Conservation (phyloP, 2,888 invertebrate genomes). For the Cartodere bifasciata region DNA sequence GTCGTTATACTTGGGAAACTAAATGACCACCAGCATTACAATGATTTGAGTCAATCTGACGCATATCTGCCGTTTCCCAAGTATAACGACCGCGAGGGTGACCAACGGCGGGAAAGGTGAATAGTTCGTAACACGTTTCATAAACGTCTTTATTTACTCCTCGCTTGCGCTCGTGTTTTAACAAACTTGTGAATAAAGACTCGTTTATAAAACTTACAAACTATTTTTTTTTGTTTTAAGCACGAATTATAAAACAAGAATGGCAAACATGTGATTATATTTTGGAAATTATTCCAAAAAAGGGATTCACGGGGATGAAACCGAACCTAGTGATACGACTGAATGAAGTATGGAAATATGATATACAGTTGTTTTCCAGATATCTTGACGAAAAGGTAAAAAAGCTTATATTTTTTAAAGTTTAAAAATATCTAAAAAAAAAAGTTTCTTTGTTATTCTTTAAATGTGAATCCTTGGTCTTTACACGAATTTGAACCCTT, state of each 20-base stretch:
- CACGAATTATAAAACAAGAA: conserved; percentile 47
- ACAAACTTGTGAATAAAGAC: no score
- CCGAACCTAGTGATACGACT: conserved; percentile 33
- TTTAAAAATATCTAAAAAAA: conserved; percentile 1
- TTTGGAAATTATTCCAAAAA: conserved; percentile 45
- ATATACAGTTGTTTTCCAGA: conserved; percentile 47
- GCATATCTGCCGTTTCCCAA: no score
- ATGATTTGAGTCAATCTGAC: no score
- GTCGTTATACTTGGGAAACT: no score
- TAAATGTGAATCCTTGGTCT: no score
- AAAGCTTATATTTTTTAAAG: conserved; percentile 3
- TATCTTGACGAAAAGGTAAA: conserved; percentile 49
- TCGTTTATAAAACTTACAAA: no score
- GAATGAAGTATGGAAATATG: conserved; percentile 42
- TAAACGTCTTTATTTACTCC: no score
- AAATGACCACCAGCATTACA: no score
- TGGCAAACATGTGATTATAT: conserved; percentile 46
- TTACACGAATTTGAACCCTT: not conserved
- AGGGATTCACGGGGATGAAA: conserved; percentile 22
- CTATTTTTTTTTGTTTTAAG: conserved; percentile 22
- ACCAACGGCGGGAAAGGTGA: no score
- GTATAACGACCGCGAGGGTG: no score
- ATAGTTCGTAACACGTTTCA: no score
- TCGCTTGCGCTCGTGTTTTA: no score
- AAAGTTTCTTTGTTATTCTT: not conserved